Conservation (phyloP, 1,140 invertebrate species). For the Hyphantria cunea region DNA sequence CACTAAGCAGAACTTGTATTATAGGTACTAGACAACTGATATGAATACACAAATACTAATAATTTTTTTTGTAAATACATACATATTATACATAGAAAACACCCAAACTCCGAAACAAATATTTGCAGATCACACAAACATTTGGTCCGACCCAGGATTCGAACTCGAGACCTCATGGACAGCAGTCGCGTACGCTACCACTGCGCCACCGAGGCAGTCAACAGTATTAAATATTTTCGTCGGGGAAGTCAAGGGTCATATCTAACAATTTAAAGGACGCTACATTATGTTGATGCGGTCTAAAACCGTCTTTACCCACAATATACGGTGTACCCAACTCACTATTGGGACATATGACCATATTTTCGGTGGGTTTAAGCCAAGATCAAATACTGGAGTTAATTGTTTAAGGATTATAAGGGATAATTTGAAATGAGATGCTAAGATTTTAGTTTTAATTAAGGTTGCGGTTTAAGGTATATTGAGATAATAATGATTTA, state of each 20-base stretch:
- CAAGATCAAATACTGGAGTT: slow-evolving; percentile 31
- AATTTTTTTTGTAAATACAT: no score
- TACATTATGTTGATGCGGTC: slow-evolving; percentile 30
- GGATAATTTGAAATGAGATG: slow-evolving; percentile 20
- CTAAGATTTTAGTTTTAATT: slow-evolving; percentile 23
- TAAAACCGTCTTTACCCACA: slow-evolving; percentile 29
- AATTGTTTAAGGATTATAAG: slow-evolving; percentile 36
- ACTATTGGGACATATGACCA: slow-evolving; percentile 30
- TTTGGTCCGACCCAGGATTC: no score
- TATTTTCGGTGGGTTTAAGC: slow-evolving; percentile 30
- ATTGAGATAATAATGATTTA: background rate
- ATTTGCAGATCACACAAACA: no score
- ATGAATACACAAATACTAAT: no score
- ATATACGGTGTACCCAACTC: slow-evolving; percentile 33
- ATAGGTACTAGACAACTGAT: no score
- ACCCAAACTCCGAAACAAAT: no score
- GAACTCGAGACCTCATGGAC: no score
- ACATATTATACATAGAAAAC: no score
- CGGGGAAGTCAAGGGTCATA: slow-evolving; percentile 14
- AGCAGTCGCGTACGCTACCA: no score
- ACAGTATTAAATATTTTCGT: no score
- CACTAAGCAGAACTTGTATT: no score
- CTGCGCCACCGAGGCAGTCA: no score
- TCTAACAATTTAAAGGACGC: slow-evolving; percentile 17
- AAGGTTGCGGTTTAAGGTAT: slow-evolving; percentile 5